phyloP scores from a whole-genome alignment of 2,888 invertebrate species.

The Eurytoma adleriae region DNA sequence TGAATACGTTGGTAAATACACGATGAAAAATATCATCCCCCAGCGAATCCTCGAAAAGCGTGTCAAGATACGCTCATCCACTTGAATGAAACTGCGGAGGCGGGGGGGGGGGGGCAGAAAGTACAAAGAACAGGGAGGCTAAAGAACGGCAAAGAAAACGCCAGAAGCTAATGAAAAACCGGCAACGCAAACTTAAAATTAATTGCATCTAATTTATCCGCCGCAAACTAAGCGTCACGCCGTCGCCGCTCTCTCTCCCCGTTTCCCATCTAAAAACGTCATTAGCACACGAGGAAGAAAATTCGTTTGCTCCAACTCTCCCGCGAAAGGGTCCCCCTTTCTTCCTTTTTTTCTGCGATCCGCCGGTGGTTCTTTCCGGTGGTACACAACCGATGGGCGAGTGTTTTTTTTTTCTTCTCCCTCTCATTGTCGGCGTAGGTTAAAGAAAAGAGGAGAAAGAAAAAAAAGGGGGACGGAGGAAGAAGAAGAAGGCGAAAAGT shows the following conservation, averaged over 20 bases:
- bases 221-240: slow-evolving; percentile 8
- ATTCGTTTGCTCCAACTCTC: slow-evolving; percentile 23
- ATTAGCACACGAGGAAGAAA: slow-evolving; percentile 28
- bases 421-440: not conserved
- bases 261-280: slow-evolving; percentile 27
- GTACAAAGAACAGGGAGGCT: not conserved
- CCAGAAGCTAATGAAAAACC: slow-evolving; percentile 7
- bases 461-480: not conserved
- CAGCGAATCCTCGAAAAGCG: slow-evolving; percentile 1
- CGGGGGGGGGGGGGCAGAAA: not conserved
- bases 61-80: slow-evolving; percentile 29
- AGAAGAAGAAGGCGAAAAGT: not conserved
- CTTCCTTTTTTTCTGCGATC: not conserved
- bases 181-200: slow-evolving; percentile 37
- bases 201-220: slow-evolving; percentile 47
- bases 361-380: too few relatives aligned
- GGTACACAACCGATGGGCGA: too few relatives aligned
- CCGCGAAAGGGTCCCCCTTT: not conserved
- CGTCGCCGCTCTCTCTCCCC: not conserved
- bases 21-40: not conserved
- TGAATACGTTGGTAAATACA: not conserved
- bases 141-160: slow-evolving; percentile 24
- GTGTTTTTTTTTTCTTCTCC: not conserved
- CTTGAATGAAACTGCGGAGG: not conserved
- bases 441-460: not conserved